Base-by-base conservation (phyloP, 2,797 vertebrate genomes). In the Phrynocephalus forsythii region DNA sequence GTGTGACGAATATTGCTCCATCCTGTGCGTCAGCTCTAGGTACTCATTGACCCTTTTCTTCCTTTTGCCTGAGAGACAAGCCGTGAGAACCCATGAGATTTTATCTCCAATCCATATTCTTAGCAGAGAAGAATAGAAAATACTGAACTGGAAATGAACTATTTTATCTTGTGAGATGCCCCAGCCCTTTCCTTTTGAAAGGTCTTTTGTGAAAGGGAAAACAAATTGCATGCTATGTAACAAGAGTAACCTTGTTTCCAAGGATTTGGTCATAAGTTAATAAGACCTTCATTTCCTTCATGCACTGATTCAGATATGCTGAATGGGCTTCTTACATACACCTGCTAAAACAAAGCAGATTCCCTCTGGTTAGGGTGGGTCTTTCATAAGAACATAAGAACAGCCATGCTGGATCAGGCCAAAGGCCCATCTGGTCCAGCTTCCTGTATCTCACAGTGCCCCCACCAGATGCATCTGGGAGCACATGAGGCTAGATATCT, bases 1-100 rank as follows among this genome's bases (percentile, higher is more conserved):
- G 91, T 48, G 73, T 88, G 93, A 90, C 66, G 1, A 79, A 83
- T 88, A 24, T 0, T 91, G 89, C 91, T 91, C 94, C 91, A 95
- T 96, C 96, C 95, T 96, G 95, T 94, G 86, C 94, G 91, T 97
- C 96, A 97, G 87, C 73, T 77, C 48, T 10, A 91, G 92, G 87
- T 89, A 91, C 91, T 73, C 84, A 88, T 20, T 94, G 93, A 93
- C 92, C 93, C 79, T 80, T 92, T 93, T 94, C 95, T 95, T 96
- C 96, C 95, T 96, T 95, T 87, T 92, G 91, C 87, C 73, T 84
- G 91, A 86, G 90, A 95, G 85, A 94, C 79, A 94, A 94, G 95
- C 91, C 84, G 92, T 94, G 94, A 94, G 95, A 95, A 93, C 10
- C 0, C 76, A 91, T 91, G 92, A 91, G 89, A 71, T 86, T 86